Evolutionary conservation across 2,888 invertebrate species (phyloP).

Genomic region (Andrena bicolor): DNA sequence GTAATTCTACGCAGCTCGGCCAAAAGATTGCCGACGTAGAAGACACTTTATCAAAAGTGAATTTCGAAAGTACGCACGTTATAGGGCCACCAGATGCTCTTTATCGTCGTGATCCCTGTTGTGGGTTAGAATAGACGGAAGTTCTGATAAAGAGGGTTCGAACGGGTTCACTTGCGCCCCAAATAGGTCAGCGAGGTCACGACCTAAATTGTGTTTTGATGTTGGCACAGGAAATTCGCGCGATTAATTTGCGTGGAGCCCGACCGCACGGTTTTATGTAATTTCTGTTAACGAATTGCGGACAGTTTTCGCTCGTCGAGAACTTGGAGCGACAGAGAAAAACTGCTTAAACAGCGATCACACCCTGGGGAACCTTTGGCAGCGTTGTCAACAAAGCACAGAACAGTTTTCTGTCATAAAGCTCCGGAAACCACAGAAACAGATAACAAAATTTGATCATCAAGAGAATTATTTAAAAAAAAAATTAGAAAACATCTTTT

Average conservation of each 20-base stretch:
- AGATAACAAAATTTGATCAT: too few species aligned
- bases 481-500: too few species aligned
- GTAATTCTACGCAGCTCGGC: too few species aligned
- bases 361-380: too few species aligned
- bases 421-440: too few species aligned
- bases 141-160: conserved; percentile 35
- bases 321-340: background rate
- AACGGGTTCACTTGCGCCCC: conserved; percentile 34
- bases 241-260: conserved; percentile 36
- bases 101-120: conserved; percentile 9
- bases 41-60: background rate
- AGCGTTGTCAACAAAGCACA: background rate
- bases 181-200: conserved; percentile 43
- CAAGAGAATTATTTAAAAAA: too few species aligned
- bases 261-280: background rate
- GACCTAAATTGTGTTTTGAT: conserved; percentile 56
- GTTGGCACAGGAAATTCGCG: conserved; percentile 23
- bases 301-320: background rate
- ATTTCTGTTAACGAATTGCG: conserved; percentile 14
- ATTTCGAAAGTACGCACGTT: conserved; percentile 5
- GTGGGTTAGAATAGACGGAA: conserved; percentile 40
- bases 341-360: background rate
- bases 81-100: background rate
- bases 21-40: background rate
- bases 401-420: too few species aligned